Conservation (phyloP, 2,888 invertebrate genomes). For the Cyclophora albipunctata region DNA sequence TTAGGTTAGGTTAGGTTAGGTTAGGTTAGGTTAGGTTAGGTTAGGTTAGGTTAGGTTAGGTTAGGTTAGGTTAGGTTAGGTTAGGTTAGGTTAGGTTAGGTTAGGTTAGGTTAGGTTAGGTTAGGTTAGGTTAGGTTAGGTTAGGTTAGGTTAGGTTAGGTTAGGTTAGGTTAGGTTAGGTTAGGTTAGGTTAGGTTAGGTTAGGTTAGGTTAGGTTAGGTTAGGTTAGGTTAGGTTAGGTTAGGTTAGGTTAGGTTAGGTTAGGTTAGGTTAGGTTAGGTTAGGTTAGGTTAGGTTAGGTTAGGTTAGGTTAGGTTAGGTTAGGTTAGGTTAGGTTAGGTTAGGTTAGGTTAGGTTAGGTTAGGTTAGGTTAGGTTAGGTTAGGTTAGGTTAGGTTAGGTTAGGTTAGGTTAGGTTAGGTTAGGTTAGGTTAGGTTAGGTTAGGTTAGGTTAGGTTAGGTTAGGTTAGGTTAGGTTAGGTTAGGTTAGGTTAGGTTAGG, state of each 20-base stretch:
- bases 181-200: constrained; percentile 11
- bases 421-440: constrained; percentile 14
- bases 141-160: constrained; percentile 12
- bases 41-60: constrained; percentile 15
- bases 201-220: constrained; percentile 13
- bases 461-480: constrained; percentile 10
- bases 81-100: constrained; percentile 15
- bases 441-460: constrained; percentile 16
- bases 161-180: constrained; percentile 14
- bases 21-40: constrained; percentile 12
- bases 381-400: constrained; percentile 14
- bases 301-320: constrained; percentile 14
- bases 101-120: constrained; percentile 15
- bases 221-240: constrained; percentile 15
- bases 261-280: constrained; percentile 17
- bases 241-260: constrained; percentile 16
- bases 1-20: constrained; percentile 9
- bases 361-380: constrained; percentile 6
- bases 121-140: constrained; percentile 4
- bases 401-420: constrained; percentile 13
- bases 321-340: constrained; percentile 15
- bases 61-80: constrained; percentile 14
- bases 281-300: constrained; percentile 15
- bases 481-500: constrained; percentile 12
- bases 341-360: constrained; percentile 12